These are phyloP conservation scores for Apostichopus leukothele DNA, from an alignment of 53 echinoderm and acorn worm genomes.

Conservation along the genomic window DNA sequence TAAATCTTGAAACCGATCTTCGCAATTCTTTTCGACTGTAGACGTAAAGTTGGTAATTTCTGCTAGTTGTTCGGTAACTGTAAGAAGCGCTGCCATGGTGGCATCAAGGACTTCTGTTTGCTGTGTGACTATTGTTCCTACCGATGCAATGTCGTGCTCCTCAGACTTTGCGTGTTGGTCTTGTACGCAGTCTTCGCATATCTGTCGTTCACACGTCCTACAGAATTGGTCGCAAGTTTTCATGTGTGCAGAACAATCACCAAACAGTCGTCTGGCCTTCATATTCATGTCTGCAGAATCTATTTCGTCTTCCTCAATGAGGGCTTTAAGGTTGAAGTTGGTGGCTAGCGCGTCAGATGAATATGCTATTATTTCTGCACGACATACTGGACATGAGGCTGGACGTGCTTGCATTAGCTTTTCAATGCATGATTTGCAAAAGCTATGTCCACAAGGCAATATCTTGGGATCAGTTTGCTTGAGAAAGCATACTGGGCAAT, in stretches of 20 bases:
- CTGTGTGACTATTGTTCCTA: not conserved
- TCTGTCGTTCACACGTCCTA: not conserved
- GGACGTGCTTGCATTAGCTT: not conserved
- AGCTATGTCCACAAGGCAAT: slow-evolving; percentile 1
- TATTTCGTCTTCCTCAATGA: not conserved
- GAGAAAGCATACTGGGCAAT: not conserved
- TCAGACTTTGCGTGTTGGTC: not conserved
- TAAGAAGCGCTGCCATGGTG: not conserved
- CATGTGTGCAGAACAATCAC: not conserved
- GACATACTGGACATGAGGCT: not conserved
- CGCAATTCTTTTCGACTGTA: not conserved
- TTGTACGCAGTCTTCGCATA: not conserved
- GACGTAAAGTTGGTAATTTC: not conserved
- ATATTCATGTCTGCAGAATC: not conserved
- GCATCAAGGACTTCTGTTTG: not conserved
- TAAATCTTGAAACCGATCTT: not conserved
- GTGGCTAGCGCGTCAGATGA: not conserved
- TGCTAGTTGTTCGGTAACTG: not conserved
- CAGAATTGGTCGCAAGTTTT: slow-evolving; percentile 4
- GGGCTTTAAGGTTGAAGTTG: not conserved
- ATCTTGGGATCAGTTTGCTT: not conserved
- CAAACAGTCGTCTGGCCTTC: not conserved
- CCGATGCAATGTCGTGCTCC: not conserved
- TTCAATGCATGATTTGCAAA: not conserved
- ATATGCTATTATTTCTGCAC: not conserved